These are phyloP conservation scores for Nymphicus hollandicus DNA, from an alignment of 2,113 vertebrate species.

Conservation along the genomic window DNA sequence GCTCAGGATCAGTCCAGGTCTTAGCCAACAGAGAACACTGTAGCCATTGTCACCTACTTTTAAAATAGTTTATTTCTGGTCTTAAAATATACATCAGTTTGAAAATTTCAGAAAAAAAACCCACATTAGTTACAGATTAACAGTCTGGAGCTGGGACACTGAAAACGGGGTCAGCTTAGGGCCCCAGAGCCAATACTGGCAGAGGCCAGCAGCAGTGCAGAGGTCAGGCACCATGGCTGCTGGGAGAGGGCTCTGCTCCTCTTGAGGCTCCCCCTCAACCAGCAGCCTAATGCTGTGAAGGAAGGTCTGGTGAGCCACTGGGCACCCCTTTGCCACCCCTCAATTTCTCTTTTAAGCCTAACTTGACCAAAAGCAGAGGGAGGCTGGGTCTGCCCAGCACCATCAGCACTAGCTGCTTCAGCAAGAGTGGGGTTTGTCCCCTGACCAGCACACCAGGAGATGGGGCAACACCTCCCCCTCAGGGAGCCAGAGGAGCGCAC, in stretches of 20 bases:
- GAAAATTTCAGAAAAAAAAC: constrained; percentile 87
- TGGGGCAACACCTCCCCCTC: not conserved
- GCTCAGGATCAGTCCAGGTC: not conserved
- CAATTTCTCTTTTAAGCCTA: not conserved
- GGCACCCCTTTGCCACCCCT: not conserved
- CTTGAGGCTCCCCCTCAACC: not conserved
- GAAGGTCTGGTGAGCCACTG: not conserved
- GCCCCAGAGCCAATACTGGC: constrained; percentile 31
- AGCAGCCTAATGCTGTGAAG: not conserved
- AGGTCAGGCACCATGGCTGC: not conserved
- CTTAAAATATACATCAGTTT: constrained; percentile 95
- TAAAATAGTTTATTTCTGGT: constrained; percentile 95
- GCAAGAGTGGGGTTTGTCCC: not conserved
- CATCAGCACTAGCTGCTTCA: not conserved
- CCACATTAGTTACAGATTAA: constrained; percentile 82
- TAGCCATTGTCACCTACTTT: constrained; percentile 59
- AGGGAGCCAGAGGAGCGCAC: not conserved
- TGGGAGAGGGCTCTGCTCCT: not conserved
- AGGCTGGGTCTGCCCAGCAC: not conserved
- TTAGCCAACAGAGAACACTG: not conserved
- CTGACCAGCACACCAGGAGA: not conserved
- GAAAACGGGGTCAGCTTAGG: not conserved
- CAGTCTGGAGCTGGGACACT: constrained; percentile 78
- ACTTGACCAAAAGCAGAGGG: not conserved
- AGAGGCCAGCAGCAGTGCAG: not conserved